Percentiles rank a stretch among this genome's conserved stretches.
These are phyloP conservation scores for Priocnemis perturbator DNA, from an alignment of 2,888 invertebrate genomes.

Conservation along the genomic window DNA sequence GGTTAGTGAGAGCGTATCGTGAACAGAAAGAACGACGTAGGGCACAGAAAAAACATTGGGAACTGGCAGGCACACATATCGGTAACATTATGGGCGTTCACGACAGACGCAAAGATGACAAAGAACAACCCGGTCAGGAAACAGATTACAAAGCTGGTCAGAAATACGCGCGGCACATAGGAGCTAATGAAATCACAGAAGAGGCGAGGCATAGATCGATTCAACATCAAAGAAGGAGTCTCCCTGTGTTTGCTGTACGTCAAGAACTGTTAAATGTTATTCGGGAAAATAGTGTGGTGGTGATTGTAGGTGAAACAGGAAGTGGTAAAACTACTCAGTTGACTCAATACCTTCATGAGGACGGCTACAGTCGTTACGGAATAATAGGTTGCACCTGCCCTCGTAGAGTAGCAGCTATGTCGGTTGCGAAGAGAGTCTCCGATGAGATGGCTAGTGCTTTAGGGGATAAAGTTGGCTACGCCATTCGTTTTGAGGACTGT, in stretches of 20 bases:
- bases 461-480: constrained; percentile 97
- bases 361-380: constrained; percentile 93
- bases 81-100: constrained; percentile 97
- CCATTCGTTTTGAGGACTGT: constrained; percentile 99
- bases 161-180: constrained; percentile 97
- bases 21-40: constrained; percentile 98
- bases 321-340: constrained; percentile 98
- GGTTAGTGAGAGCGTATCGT: constrained; percentile 90
- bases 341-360: constrained; percentile 98
- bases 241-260: constrained; percentile 96
- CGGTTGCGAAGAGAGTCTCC: constrained; percentile 98
- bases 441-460: constrained; percentile 96
- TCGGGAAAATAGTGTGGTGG: constrained; percentile 94
- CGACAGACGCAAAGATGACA: constrained; percentile 80
- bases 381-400: constrained; percentile 99
- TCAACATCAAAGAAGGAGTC: constrained; percentile 89
- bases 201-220: constrained; percentile 90
- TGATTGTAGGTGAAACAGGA: constrained; percentile 96
- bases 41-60: constrained; percentile 99
- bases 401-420: constrained; percentile 98
- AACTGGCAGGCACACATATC: constrained; percentile 95
- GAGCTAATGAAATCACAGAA: constrained; percentile 79
- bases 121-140: constrained; percentile 77
- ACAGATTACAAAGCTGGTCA: constrained; percentile 94
- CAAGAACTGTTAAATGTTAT: constrained; percentile 95